phyloP scores from a whole-genome alignment of 2,797 vertebrate genomes.

The Characodon lateralis region DNA sequence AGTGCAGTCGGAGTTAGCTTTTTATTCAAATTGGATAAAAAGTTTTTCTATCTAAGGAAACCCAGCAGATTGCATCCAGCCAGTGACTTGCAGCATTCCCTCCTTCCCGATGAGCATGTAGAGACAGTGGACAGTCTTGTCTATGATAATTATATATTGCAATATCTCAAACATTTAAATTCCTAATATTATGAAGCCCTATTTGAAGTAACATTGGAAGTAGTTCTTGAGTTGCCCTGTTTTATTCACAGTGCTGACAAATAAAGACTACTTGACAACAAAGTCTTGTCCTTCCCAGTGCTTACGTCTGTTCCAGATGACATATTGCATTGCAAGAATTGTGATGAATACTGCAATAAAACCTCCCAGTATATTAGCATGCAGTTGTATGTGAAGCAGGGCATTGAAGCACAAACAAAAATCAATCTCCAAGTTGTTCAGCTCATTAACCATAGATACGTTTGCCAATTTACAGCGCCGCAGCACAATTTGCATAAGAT shows the following conservation, averaged over 20 bases:
- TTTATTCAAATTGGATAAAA: no score
- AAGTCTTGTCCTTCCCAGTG: not conserved
- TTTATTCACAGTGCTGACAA: no score
- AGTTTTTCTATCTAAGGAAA: no score
- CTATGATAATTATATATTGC: no score
- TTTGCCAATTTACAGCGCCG: slow-evolving; percentile 39
- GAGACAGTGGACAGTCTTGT: no score
- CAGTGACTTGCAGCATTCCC: no score
- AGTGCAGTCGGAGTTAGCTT: no score
- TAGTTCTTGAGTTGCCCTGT: not conserved
- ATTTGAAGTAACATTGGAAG: not conserved
- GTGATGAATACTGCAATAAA: slow-evolving; percentile 15
- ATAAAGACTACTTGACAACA: not conserved
- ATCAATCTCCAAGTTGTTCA: slow-evolving; percentile 29
- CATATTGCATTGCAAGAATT: not conserved
- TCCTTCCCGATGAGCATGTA: no score
- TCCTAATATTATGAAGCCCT: not conserved
- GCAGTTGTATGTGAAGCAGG: slow-evolving; percentile 20
- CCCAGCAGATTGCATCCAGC: no score
- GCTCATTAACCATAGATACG: slow-evolving; percentile 46
- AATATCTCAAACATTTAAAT: not conserved
- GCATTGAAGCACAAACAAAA: slow-evolving; percentile 27
- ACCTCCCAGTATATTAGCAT: not conserved
- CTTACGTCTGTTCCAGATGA: no score
- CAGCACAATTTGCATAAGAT: slow-evolving; percentile 42